Conservation (phyloP, 2,113 vertebrate species). For the Halcyon malimbica region DNA sequence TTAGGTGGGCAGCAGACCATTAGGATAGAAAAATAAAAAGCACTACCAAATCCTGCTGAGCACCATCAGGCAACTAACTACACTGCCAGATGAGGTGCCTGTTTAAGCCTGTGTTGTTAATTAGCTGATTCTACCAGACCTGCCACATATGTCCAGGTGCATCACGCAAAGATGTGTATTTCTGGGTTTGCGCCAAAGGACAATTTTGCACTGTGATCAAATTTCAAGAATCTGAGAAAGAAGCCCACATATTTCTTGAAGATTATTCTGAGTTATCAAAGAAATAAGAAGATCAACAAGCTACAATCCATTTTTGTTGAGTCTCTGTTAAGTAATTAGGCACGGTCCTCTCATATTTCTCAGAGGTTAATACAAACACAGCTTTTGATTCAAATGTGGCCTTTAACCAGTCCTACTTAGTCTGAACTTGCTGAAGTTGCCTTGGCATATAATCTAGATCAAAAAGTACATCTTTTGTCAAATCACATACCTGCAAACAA, state of each 20-base stretch:
- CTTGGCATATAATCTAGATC: conserved; percentile 49
- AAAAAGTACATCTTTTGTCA: conserved; percentile 68
- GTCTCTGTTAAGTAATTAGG: conserved; percentile 77
- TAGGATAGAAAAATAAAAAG: conserved; percentile 88
- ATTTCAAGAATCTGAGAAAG: conserved; percentile 80
- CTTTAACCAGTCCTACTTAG: conserved; percentile 54
- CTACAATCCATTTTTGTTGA: conserved; percentile 74
- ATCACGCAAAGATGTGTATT: conserved; percentile 81
- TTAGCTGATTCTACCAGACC: conserved; percentile 88
- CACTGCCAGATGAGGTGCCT: conserved; percentile 89
- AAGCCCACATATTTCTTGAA: conserved; percentile 77
- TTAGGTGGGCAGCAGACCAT: conserved; percentile 90
- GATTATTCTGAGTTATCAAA: conserved; percentile 82
- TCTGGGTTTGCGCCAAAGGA: conserved; percentile 81
- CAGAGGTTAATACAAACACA: conserved; percentile 71
- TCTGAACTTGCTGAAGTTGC: conserved; percentile 62
- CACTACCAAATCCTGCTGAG: conserved; percentile 87
- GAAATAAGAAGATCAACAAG: conserved; percentile 77
- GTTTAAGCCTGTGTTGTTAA: conserved; percentile 90
- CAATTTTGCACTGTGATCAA: conserved; percentile 79
- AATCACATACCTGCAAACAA: conserved; percentile 74
- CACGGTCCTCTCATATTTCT: conserved; percentile 77
- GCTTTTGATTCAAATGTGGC: conserved; percentile 72
- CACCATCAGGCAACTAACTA: conserved; percentile 88
- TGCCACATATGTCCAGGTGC: conserved; percentile 87